These are phyloP conservation scores for Poecilia picta DNA, from an alignment of 2,797 vertebrate species.

Conservation along the genomic window DNA sequence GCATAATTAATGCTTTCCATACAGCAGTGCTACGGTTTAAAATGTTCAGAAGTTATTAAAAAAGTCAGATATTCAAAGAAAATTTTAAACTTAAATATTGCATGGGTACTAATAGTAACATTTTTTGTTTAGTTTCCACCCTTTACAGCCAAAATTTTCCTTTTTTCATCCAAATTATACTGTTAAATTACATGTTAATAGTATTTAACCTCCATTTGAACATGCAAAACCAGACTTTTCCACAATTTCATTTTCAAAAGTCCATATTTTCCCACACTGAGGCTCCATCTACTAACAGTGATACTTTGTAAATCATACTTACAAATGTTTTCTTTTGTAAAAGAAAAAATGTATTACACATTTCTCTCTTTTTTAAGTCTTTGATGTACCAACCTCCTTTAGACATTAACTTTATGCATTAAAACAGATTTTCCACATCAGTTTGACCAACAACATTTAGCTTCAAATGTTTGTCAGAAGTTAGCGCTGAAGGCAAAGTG, in stretches of 20 bases:
- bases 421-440: not conserved
- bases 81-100: not conserved
- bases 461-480: not conserved
- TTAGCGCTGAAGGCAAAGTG: not conserved
- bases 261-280: not conserved
- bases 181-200: not conserved
- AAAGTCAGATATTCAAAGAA: not conserved
- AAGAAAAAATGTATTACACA: not conserved
- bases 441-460: not conserved
- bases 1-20: not conserved
- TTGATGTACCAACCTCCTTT: not conserved
- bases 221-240: not conserved
- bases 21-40: not conserved
- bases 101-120: not conserved
- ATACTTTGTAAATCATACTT: not conserved
- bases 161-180: not conserved
- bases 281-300: not conserved
- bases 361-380: not conserved
- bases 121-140: not conserved
- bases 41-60: not conserved
- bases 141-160: not conserved
- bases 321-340: not conserved
- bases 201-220: not conserved
- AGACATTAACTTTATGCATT: not conserved
- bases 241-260: not conserved